A percentile compares a stretch with the other conserved stretches of the same genome.
Evolutionary conservation across 2,113 vertebrate species (phyloP).

Genomic region (Tragulus kanchil): DNA sequence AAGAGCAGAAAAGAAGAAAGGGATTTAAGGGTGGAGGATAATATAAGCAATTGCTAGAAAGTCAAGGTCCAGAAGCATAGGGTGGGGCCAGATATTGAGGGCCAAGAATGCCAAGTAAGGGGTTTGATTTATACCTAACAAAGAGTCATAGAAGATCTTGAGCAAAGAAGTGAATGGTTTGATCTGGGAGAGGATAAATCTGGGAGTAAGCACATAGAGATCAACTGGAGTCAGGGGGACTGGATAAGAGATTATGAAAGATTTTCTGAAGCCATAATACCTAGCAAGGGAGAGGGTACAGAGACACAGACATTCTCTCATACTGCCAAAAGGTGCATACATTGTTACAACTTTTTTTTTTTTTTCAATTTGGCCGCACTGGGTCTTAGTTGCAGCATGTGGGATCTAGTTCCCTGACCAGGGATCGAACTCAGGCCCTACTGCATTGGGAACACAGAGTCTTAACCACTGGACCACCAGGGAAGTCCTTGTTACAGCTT

Average conservation of each 20-base stretch:
- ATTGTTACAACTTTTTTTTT: background rate
- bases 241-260: background rate
- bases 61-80: background rate
- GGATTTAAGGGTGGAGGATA: slow-evolving; percentile 43
- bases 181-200: slow-evolving; percentile 12
- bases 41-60: slow-evolving; percentile 2
- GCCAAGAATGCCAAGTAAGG: background rate
- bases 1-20: slow-evolving; percentile 32
- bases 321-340: background rate
- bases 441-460: too few relatives aligned
- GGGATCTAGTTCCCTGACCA: too few relatives aligned
- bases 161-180: background rate
- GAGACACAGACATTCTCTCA: background rate
- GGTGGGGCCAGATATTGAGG: background rate
- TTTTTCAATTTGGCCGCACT: too few relatives aligned
- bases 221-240: background rate
- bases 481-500: too few relatives aligned
- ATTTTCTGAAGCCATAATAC: background rate
- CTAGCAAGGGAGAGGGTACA: background rate
- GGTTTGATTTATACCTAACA: background rate
- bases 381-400: too few relatives aligned
- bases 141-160: background rate
- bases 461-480: too few relatives aligned
- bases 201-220: background rate
- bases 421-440: too few relatives aligned